These are phyloP conservation scores for Zaprionus ghesquierei DNA, from an alignment of 1,140 invertebrate species.

Conservation along the genomic window DNA sequence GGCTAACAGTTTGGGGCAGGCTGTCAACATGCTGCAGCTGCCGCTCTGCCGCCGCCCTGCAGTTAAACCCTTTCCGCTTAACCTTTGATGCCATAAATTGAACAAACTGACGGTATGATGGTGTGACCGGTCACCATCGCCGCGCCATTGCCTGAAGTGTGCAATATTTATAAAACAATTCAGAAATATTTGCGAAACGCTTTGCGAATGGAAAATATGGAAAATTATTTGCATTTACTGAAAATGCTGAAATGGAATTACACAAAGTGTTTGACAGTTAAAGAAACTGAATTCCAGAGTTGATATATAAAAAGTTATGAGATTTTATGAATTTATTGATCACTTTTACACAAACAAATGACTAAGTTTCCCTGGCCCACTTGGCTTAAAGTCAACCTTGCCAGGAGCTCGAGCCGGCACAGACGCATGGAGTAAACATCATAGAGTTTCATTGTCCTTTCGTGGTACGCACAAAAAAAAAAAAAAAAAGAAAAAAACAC, in stretches of 20 bases:
- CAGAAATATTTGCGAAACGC: conserved; percentile 73
- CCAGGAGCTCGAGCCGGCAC: conserved; percentile 5
- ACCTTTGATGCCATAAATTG: conserved; percentile 73
- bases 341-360: background rate
- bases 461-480: conserved; percentile 20
- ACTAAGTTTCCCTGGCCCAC: background rate
- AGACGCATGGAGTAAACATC: conserved; percentile 42
- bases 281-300: background rate
- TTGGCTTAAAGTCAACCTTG: conserved; percentile 14
- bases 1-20: conserved; percentile 24
- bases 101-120: conserved; percentile 55
- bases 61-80: conserved; percentile 6
- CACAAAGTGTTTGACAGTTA: background rate
- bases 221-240: background rate
- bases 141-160: conserved; percentile 9
- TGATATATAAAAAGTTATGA: too few species aligned
- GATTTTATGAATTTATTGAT: too few species aligned
- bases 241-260: background rate
- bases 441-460: conserved; percentile 64
- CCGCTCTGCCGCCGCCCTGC: background rate
- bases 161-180: conserved; percentile 69
- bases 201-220: conserved; percentile 59
- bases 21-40: background rate
- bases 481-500: too few species aligned
- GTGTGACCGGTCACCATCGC: background rate